A percentile compares a stretch with the other conserved stretches of the same genome.
These are phyloP conservation scores for Drosophila kanapiae DNA, from an alignment of 1,140 invertebrate species.

Conservation along the genomic window DNA sequence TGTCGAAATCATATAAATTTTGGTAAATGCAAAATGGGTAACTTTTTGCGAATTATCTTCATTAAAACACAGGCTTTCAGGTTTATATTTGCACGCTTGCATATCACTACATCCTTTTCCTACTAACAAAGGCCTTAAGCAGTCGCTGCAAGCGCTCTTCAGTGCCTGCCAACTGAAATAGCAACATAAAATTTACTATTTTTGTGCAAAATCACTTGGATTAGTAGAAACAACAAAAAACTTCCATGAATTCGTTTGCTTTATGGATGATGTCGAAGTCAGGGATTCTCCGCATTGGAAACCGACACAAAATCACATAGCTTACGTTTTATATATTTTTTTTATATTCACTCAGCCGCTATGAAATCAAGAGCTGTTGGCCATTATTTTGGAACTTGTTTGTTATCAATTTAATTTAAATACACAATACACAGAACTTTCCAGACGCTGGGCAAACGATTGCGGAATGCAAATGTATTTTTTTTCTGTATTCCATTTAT, in stretches of 20 bases:
- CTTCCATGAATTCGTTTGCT: constrained; percentile 10
- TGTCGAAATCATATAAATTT: background rate
- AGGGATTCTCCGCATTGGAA: constrained; percentile 26
- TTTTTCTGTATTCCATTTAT: constrained; percentile 13
- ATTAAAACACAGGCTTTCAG: no score
- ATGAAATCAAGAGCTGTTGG: constrained; percentile 30
- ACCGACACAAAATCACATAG: constrained; percentile 19
- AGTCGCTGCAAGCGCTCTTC: background rate
- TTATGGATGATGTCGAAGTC: constrained; percentile 14
- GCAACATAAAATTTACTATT: background rate
- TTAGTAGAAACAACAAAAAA: background rate
- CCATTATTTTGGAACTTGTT: constrained; percentile 49
- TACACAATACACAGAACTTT: constrained; percentile 38
- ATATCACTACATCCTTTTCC: no score
- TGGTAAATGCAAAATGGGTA: no score
- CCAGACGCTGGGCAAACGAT: constrained; percentile 50
- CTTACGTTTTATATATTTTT: background rate
- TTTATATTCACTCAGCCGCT: constrained; percentile 22
- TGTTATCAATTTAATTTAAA: constrained; percentile 55
- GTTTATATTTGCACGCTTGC: no score
- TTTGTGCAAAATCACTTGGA: constrained; percentile 1
- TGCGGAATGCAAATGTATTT: constrained; percentile 38
- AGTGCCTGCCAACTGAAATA: background rate
- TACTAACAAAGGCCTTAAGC: background rate
- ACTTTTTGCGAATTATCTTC: no score